Evolutionary conservation across 2,888 invertebrate species (phyloP).

Genomic region (Drosophila greeni): DNA sequence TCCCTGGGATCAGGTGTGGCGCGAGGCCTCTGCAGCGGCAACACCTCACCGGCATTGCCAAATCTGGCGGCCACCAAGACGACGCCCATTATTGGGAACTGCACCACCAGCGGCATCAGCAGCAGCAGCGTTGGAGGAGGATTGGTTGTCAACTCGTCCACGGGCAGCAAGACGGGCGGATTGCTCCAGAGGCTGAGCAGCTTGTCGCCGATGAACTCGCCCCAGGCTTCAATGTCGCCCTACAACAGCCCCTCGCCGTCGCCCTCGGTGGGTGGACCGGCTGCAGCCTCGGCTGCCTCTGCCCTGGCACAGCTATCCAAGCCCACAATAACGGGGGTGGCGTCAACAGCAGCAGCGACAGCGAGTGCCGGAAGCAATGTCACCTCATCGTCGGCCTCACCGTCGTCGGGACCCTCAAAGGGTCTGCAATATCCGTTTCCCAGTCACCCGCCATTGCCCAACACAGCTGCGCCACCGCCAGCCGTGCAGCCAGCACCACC

Average conservation of each 20-base stretch:
- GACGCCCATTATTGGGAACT: slow-evolving; percentile 57
- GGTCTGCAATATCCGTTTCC: slow-evolving; percentile 88
- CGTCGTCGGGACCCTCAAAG: slow-evolving; percentile 72
- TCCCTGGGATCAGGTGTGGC: slow-evolving; percentile 14
- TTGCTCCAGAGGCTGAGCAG: slow-evolving; percentile 76
- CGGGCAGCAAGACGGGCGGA: slow-evolving; percentile 51
- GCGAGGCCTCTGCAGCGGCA: slow-evolving; percentile 59
- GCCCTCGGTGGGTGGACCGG: slow-evolving; percentile 68
- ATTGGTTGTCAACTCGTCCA: slow-evolving; percentile 24
- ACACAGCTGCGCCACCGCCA: slow-evolving; percentile 75
- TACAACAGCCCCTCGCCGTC: slow-evolving; percentile 79
- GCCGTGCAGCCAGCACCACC: slow-evolving; percentile 71
- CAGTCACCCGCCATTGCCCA: slow-evolving; percentile 84
- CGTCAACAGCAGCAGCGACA: slow-evolving; percentile 4
- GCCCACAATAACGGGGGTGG: slow-evolving; percentile 5
- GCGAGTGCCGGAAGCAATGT: slow-evolving; percentile 6
- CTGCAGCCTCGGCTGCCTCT: not conserved
- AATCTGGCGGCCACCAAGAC: slow-evolving; percentile 77
- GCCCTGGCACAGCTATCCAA: slow-evolving; percentile 43
- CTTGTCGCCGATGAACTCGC: slow-evolving; percentile 79
- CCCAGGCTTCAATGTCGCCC: slow-evolving; percentile 78
- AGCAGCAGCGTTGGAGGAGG: not conserved
- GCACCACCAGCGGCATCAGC: slow-evolving; percentile 26
- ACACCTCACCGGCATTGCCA: slow-evolving; percentile 76
- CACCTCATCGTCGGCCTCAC: slow-evolving; percentile 29